Evolutionary conservation across 2,888 invertebrate genomes (phyloP), one percentile per base, ranked within the genome.

Genomic region (Pedicia rivosa): DNA sequence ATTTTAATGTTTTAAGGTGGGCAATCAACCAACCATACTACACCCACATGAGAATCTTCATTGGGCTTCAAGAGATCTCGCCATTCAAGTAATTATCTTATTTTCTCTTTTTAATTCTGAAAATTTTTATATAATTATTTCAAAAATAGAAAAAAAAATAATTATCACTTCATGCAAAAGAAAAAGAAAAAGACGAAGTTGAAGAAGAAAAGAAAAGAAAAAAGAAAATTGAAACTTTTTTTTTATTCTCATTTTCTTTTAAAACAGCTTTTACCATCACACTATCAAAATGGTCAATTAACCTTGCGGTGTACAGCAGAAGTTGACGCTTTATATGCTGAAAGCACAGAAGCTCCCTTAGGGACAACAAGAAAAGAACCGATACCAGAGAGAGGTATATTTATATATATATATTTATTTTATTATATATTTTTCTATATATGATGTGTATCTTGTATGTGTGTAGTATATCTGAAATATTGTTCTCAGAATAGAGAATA

Each of bases 371-470:
- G 48, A 39, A 50, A 50, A 35, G 50, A 50, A 36, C 50, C 50
- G 12, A 47, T 50, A 37, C 50, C 50, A 33, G 48, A 50, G 44
- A 43, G 50, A 45, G 50, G 50, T 50, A 40, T 44, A 42, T 40
- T 35, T 30, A 33, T 22, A 12, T 22, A 13, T 12, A 29, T 10
- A 29, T 33, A 17, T 30, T 16, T 12, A 24, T 10, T 24, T 24
- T n/a, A n/a, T n/a, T n/a, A n/a, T n/a, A n/a, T n/a, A n/a, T n/a
- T n/a, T n/a, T n/a, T n/a, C n/a, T n/a, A n/a, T n/a, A n/a, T n/a
- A n/a, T n/a, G n/a, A n/a, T n/a, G n/a, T n/a, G n/a, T n/a, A n/a
- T n/a, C n/a, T n/a, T n/a, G n/a, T n/a, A n/a, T n/a, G n/a, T n/a
- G n/a, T n/a, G n/a, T n/a, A n/a, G n/a, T n/a, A n/a, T n/a, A n/a